A percentile compares a stretch with the other conserved stretches of the same genome.
These are phyloP conservation scores for Ceratoteleas bidentatus DNA, from an alignment of 1,140 invertebrate species.

Conservation along the genomic window DNA sequence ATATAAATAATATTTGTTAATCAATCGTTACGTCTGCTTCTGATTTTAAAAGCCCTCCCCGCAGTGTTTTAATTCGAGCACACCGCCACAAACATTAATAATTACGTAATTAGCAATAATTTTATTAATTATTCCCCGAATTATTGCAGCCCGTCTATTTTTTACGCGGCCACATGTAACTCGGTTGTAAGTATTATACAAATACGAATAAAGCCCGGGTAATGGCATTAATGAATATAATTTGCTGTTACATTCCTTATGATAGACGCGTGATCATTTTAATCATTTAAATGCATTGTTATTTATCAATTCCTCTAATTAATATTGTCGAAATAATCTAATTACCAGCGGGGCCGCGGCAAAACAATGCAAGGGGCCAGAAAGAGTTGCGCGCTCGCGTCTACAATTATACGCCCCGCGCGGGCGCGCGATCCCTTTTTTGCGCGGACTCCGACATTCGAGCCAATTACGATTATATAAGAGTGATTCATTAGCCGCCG, in stretches of 20 bases:
- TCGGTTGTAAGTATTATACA: conserved; percentile 42
- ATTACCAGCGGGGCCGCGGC: conserved; percentile 33
- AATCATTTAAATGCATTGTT: conserved; percentile 45
- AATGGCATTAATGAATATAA: conserved; percentile 42
- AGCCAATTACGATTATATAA: conserved; percentile 8
- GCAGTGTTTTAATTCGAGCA: conserved; percentile 15
- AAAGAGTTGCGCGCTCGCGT: not conserved
- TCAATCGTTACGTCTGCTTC: conserved; percentile 22
- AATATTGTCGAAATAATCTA: conserved; percentile 43
- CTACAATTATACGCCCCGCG: not conserved
- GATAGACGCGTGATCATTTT: conserved; percentile 39
- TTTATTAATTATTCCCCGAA: conserved; percentile 23
- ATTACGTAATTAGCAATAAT: conserved; percentile 50
- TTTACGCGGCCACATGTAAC: conserved; percentile 16
- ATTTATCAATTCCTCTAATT: conserved; percentile 46
- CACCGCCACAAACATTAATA: conserved; percentile 35
- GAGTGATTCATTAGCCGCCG: not conserved
- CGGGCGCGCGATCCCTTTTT: not conserved
- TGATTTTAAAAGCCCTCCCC: conserved; percentile 37
- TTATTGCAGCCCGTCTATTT: conserved; percentile 11
- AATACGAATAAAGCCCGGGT: conserved; percentile 31
- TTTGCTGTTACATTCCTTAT: conserved; percentile 38
- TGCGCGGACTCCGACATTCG: not conserved
- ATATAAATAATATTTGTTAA: conserved; percentile 51
- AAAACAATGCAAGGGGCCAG: conserved; percentile 12